Conservation (phyloP, 2,113 vertebrate genomes). For the Malurus melanocephalus region DNA sequence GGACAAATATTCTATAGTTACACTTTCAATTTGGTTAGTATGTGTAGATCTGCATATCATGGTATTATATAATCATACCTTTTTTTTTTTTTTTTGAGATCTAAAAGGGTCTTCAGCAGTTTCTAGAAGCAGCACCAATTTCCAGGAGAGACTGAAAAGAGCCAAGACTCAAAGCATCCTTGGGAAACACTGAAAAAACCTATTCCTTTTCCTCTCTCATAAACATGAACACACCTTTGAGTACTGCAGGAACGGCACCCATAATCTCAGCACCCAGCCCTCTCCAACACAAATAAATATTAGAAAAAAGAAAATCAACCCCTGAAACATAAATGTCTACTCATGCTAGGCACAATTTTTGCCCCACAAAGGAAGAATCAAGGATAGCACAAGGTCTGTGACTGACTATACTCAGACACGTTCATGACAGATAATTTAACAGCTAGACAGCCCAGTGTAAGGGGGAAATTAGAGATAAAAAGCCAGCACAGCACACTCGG, state of each 20-base stretch:
- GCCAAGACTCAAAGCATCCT: neutral
- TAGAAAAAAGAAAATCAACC: neutral
- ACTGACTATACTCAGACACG: neutral
- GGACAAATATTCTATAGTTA: neutral
- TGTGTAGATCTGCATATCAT: neutral
- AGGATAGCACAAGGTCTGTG: neutral
- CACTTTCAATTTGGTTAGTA: neutral
- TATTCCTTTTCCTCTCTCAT: neutral
- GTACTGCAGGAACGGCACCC: neutral
- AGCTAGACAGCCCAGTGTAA: neutral
- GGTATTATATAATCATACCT: neutral
- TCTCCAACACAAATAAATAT: neutral
- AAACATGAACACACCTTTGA: neutral
- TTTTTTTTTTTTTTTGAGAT: neutral
- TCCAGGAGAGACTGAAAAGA: neutral
- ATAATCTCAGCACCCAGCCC: neutral
- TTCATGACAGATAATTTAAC: neutral
- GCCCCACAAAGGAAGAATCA: neutral
- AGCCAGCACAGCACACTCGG: neutral
- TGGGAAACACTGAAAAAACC: neutral
- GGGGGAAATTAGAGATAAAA: conserved; percentile 35
- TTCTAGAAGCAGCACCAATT: neutral
- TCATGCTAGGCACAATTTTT: neutral
- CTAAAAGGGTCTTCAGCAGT: neutral
- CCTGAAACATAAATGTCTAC: neutral